Base-by-base conservation (phyloP, 2,797 vertebrate species). In the Coregonus ussuriensis region DNA sequence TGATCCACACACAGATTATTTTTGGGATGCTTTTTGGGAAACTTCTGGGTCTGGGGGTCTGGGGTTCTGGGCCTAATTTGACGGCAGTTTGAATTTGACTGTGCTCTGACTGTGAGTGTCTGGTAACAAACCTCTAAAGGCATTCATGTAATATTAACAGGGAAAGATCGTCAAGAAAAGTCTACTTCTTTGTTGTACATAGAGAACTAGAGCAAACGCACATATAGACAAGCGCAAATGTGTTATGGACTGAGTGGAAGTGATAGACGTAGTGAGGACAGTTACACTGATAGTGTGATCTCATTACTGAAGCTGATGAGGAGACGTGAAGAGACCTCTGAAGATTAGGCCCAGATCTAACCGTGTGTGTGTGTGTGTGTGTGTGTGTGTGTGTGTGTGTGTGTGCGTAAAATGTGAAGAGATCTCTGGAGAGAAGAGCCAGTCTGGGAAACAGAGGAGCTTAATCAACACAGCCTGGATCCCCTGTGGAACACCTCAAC, bases 251-350 rank as follows among this genome's bases (percentile, higher is more conserved):
- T 59, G 0, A 1, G 56, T 59, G 18, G 56, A 59, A 21, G 18
- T 59, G 56, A 59, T 18, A 59, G 18, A 5, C 18, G 6, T n/a
- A 18, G 15, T 59, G 15, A 59, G 6, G 2, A 59, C 5, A 59
- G 56, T 3, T 59, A 7, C 75, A 91, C 41, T 71, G 29, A 65
- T 76, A 52, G 75, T 6, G 53, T 65, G 59, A 80, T 87, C 37
- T 85, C 83, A 90, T 87, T 82, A 83, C 84, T 47, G 41, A 47
- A 84, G 59, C 74, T n/a, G 2, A 16, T 41, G 59, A 81, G 82
- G 84, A 88, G 83, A 87, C 84, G 81, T 85, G 83, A 68, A 83
- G 69, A 70, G 71, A 53, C 81, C 83, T 77, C 77, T 53, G 18
- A 71, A 81, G 86, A 83, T 62, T 53, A n/a, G 16, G 29, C 67